A percentile compares a stretch with the other conserved stretches of the same genome.
Conservation (phyloP, 2,113 vertebrate genomes). For the Cepphus grylle region DNA sequence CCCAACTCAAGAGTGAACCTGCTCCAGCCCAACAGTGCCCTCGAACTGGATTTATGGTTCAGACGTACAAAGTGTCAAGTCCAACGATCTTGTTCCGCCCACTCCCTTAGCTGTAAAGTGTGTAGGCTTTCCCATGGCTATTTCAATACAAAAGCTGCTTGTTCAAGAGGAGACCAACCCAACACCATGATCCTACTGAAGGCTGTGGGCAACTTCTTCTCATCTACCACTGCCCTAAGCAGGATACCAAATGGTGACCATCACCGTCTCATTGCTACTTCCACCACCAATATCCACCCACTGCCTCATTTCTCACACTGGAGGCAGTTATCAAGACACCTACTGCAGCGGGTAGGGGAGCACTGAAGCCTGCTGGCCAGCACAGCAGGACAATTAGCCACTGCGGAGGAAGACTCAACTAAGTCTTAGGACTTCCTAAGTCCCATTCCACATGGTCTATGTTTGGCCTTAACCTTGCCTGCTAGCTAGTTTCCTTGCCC, state of each 20-base stretch:
- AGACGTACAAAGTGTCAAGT: background rate
- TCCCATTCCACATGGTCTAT: background rate
- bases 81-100: background rate
- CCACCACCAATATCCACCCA: background rate
- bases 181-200: background rate
- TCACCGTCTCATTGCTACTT: background rate
- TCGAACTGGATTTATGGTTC: fast-evolving
- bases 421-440: background rate
- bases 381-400: background rate
- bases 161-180: background rate
- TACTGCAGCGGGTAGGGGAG: background rate
- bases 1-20: fast-evolving
- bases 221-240: background rate
- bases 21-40: background rate
- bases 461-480: background rate
- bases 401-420: background rate
- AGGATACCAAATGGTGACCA: background rate
- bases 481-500: background rate
- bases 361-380: background rate
- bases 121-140: background rate
- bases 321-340: background rate
- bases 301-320: background rate
- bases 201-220: background rate
- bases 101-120: background rate
- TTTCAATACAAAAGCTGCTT: background rate